A percentile compares a stretch with the other conserved stretches of the same genome.
phyloP scores from a whole-genome alignment of 2,888 invertebrate species.

The Agrotis ipsilon region DNA sequence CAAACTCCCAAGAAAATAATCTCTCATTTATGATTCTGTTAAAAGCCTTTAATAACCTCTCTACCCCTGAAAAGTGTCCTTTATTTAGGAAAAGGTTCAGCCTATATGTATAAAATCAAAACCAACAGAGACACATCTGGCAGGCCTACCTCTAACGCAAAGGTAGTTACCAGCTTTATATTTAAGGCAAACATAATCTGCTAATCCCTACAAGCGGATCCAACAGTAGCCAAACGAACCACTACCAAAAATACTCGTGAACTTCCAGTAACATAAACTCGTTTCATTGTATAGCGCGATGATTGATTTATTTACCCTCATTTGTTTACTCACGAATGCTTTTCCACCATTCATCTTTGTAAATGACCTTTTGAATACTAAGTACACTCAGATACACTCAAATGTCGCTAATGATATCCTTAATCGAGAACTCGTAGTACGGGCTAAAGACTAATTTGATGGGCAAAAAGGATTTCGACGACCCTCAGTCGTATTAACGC shows the following conservation, averaged over 20 bases:
- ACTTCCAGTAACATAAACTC: constrained; percentile 35
- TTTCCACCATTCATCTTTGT: constrained; percentile 33
- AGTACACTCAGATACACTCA: constrained; percentile 15
- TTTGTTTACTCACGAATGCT: constrained; percentile 42
- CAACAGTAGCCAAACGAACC: constrained; percentile 36
- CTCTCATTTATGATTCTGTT: neutral
- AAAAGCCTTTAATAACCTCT: neutral
- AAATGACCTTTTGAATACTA: constrained; percentile 27
- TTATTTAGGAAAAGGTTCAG: neutral
- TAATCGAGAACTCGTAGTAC: constrained; percentile 62
- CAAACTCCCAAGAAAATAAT: neutral
- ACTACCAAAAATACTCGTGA: constrained; percentile 51
- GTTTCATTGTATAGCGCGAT: constrained; percentile 29
- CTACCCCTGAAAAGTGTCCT: neutral
- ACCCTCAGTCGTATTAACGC: constrained; percentile 80
- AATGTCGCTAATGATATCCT: constrained; percentile 37
- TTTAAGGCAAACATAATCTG: constrained; percentile 68
- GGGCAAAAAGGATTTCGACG: constrained; percentile 76
- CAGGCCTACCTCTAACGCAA: constrained; percentile 22
- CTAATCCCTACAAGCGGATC: constrained; percentile 64
- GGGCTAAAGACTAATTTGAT: constrained; percentile 75
- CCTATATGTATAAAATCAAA: constrained; percentile 18
- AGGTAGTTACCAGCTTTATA: constrained; percentile 67
- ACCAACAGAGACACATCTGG: constrained; percentile 29
- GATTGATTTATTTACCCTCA: constrained; percentile 57